phyloP scores from a whole-genome alignment of 2,113 vertebrate species.

The Coracopsis vasa region DNA sequence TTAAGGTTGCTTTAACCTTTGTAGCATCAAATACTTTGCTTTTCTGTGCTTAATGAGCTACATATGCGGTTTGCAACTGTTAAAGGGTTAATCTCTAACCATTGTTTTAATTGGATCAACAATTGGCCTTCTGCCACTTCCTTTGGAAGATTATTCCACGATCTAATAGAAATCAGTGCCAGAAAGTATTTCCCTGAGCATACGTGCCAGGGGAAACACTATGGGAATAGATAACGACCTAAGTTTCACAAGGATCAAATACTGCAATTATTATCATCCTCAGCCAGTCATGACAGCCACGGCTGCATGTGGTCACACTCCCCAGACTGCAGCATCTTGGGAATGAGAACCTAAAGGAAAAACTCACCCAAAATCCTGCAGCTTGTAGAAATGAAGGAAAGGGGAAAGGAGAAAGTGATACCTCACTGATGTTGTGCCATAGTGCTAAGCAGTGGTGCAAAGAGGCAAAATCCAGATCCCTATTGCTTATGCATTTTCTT shows the following conservation, averaged over 20 bases:
- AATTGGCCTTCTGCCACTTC: slow-evolving; percentile 46
- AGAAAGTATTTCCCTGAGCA: slow-evolving; percentile 51
- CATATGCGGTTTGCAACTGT: not conserved
- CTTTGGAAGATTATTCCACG: slow-evolving; percentile 46
- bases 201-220: slow-evolving; percentile 55
- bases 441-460: not conserved
- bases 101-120: slow-evolving; percentile 58
- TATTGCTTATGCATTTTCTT: accelerated
- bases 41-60: not conserved
- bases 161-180: slow-evolving; percentile 7
- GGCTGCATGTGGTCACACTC: not conserved
- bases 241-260: not conserved
- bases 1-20: not conserved
- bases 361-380: not conserved
- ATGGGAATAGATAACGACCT: not conserved
- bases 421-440: accelerated
- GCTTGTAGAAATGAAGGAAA: not conserved
- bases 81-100: slow-evolving; percentile 52
- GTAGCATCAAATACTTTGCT: not conserved
- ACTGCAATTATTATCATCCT: not conserved
- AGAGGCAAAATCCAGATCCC: not conserved
- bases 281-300: not conserved
- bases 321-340: not conserved
- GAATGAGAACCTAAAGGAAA: not conserved
- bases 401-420: not conserved